phyloP scores from a whole-genome alignment of 2,113 vertebrate species.

The Echinops telfairi region DNA sequence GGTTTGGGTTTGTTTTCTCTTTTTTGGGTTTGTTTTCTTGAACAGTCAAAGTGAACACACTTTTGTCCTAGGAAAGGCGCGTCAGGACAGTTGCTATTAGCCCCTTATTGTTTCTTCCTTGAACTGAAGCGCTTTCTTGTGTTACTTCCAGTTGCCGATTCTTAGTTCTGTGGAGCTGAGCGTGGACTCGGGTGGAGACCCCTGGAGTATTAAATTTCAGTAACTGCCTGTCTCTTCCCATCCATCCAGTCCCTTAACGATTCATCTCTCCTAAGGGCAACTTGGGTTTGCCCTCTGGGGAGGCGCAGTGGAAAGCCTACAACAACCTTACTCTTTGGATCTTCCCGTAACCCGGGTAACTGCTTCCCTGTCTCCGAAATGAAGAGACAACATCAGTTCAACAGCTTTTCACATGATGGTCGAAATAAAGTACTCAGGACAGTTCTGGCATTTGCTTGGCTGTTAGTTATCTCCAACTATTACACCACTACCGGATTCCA shows the following conservation, averaged over 20 bases:
- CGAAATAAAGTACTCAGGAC: background rate
- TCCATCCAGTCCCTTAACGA: background rate
- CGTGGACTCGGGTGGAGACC: background rate
- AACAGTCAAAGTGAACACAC: too few species aligned
- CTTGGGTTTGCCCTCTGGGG: background rate
- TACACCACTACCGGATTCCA: too few species aligned
- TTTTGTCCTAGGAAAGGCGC: too few species aligned
- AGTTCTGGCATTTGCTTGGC: background rate
- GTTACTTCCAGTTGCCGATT: background rate
- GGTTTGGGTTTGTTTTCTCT: too few species aligned
- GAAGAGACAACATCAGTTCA: background rate
- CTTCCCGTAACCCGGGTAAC: too few species aligned
- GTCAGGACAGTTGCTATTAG: background rate
- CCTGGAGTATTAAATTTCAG: background rate
- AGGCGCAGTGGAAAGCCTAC: background rate
- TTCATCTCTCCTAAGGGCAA: constrained; percentile 18
- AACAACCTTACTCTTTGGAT: too few species aligned
- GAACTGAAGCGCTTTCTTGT: background rate
- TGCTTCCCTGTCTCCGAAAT: background rate
- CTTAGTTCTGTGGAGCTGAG: background rate
- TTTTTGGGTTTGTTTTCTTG: too few species aligned
- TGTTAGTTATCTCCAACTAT: background rate
- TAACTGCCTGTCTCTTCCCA: background rate
- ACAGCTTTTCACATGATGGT: background rate
- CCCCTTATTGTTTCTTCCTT: background rate